A percentile compares a stretch with the other conserved stretches of the same genome.
Conservation (phyloP, 2,797 vertebrate genomes). For the Anguilla obscura region DNA sequence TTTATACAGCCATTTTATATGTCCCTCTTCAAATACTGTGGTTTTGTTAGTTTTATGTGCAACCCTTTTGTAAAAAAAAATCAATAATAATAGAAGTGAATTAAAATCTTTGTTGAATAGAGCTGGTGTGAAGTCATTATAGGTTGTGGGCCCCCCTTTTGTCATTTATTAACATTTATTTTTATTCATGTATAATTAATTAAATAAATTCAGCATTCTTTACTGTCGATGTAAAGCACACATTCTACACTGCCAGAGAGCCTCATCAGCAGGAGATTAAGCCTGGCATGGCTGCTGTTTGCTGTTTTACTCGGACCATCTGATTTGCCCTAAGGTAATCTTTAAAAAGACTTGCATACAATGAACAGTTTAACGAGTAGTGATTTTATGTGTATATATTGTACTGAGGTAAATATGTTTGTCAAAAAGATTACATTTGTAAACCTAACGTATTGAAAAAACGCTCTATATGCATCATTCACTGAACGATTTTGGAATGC, state of each 20-base stretch:
- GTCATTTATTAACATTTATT: neutral
- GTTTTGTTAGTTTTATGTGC: slow-evolving; percentile 1
- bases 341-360: neutral
- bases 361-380: neutral
- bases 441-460: neutral
- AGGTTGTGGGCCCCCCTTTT: neutral
- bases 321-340: neutral
- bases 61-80: neutral
- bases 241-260: neutral
- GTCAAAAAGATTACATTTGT: neutral
- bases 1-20: neutral
- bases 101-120: neutral
- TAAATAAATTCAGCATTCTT: neutral
- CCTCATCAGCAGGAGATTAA: neutral
- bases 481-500: neutral
- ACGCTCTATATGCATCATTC: neutral
- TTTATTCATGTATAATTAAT: neutral
- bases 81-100: neutral
- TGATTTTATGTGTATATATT: neutral
- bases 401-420: neutral
- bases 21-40: neutral
- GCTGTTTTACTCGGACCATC: too few species aligned
- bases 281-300: neutral
- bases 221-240: neutral
- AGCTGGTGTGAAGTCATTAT: neutral